Evolutionary conservation across 2,888 invertebrate genomes (phyloP), one percentile per base, ranked within the genome.

Genomic region (Auanema sp.): DNA sequence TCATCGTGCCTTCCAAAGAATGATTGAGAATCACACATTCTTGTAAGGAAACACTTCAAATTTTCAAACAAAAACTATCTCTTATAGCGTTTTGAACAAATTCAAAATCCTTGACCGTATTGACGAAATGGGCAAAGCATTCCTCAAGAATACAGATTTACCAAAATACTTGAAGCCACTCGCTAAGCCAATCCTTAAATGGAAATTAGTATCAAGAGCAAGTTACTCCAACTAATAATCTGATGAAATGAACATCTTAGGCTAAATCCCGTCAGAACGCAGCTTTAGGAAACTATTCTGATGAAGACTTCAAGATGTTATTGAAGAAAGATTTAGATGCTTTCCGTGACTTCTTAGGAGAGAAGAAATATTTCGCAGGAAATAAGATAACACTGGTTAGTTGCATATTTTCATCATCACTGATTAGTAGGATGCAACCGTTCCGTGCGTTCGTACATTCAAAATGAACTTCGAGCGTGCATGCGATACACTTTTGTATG

Each of bases 11-110:
- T 23, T 60, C 11, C 52, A 51, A 10, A 12, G 60, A 14, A 60
- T 52, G 60, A 16, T 52, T 21, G 60, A 60, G 43, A 25, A 41
- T 16, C 60, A 60, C 52, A 60, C 52, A 43, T 60, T 60, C 23
- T 33, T 33, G 33, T 33, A 33, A 33, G 33, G 3, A 8, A 33
- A 33, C 33, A 8, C 33, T 3, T 33, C 4, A 33, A 33, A 33
- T 5, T 3, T 8, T 8, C 33, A 8, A 33, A 5, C 8, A 5
- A 8, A 33, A 1, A n/a, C 3, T 1, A 1, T 11, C 1, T 25
- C 14, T 21, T 43, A 18, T 21, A 56, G 56, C 8, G 4, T 56
- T n/a, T 6, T 56, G 4, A 56, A 44, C 56, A 56, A 56, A 42
- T 56, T 44, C 44, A 42, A 44, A 2, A 16, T 42, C 18, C 21